Base-by-base conservation (phyloP, 2,888 invertebrate genomes). In the Leptopterna dolabrata region DNA sequence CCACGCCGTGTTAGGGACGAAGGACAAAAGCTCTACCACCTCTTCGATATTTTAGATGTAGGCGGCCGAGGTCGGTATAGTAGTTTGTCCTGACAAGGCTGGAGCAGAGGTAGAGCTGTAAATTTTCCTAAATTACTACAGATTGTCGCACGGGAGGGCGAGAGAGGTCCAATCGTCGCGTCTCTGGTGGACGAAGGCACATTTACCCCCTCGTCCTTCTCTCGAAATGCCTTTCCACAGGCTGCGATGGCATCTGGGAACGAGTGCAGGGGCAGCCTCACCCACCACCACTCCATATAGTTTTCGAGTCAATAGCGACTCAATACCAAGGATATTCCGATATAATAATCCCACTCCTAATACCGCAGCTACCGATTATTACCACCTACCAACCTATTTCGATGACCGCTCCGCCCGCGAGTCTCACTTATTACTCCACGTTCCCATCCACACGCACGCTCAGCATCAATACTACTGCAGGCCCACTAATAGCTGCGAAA, bases 1-100 rank as follows among this genome's bases (percentile, higher is more conserved):
- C 47, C 47, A 16, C 1, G 63, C 24, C 27, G 63, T 24, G 24
- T 63, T 24, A 63, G 63, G 63, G 63, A 63, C 63, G 24, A 63
- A 63, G 63, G 63, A 63, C 63, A 63, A 63, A 63, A 63, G 63
- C 63, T 24, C 63, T 19, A 63, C 63, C 63, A 13, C 63, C 63
- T 63, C 63, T 63, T 63, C 63, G 63, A 63, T 63, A 63, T 63
- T 63, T 63, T 63, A 63, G 63, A 63, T 63, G 63, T 63, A 63
- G 63, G 63, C 63, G 63, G 63, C 63, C 47, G 4, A 9, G 47
- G 47, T 13, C 47, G 4, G 47, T 3, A 47, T 24, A 24, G 63
- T 63, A 63, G 63, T 63, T 63, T 9, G 19, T 24, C 63, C 24
- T 19, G 63, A 27, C 27, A 27, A 63, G 63, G 63, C 24, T 7